Evolutionary conservation across 2,797 vertebrate species (phyloP).

Genomic region (Nannoperca australis): DNA sequence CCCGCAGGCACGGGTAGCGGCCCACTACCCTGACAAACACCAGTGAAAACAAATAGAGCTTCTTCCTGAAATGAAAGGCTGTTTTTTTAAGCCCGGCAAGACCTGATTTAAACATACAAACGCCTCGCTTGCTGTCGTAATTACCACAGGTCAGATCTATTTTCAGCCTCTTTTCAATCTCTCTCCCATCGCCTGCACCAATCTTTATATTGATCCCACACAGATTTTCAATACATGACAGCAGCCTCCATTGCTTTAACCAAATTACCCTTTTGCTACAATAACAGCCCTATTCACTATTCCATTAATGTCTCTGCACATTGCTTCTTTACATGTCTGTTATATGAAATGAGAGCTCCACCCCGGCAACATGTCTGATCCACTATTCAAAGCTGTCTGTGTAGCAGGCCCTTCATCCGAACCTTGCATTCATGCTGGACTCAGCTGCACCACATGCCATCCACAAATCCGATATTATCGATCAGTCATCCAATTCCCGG

Average conservation of each 20-base stretch:
- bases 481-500: conserved; percentile 83
- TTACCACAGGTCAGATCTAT: conserved; percentile 75
- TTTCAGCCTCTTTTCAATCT: conserved; percentile 68
- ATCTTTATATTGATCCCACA: conserved; percentile 76
- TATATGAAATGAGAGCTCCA: conserved; percentile 60
- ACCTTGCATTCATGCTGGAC: conserved; percentile 80
- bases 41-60: conserved; percentile 72
- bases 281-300: conserved; percentile 52
- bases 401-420: conserved; percentile 69
- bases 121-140: conserved; percentile 49
- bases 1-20: conserved; percentile 68
- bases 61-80: conserved; percentile 87
- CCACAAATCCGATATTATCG: conserved; percentile 83
- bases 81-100: conserved; percentile 79
- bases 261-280: conserved; percentile 63
- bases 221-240: conserved; percentile 67
- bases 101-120: conserved; percentile 61
- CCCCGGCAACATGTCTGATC: conserved; percentile 68
- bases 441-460: conserved; percentile 79
- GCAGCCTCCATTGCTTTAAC: conserved; percentile 59
- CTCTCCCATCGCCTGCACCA: conserved; percentile 48
- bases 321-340: conserved; percentile 57
- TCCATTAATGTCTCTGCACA: conserved; percentile 62
- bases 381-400: conserved; percentile 68
- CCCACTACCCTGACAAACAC: conserved; percentile 80